Evolutionary conservation across 2,888 invertebrate species (phyloP), one percentile per base, ranked within the genome.

Genomic region (Teleogryllus oceanicus): DNA sequence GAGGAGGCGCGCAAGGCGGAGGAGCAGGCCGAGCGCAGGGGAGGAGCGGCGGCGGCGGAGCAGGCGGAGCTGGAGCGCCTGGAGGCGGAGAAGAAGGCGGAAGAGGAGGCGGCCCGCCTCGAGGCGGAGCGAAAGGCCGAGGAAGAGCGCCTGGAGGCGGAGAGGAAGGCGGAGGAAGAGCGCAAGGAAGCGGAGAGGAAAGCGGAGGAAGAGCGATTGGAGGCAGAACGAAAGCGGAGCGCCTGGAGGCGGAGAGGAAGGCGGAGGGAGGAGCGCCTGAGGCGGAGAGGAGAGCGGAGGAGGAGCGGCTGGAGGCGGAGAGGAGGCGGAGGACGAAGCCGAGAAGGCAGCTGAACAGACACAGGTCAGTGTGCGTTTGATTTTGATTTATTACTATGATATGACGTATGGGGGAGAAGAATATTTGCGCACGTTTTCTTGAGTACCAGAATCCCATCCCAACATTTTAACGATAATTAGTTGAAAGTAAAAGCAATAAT

Each of bases 61-160:
- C 24, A 88, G 87, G 90, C 89, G 84, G 91, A 90, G 1, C 89
- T 89, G 5, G 80, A 80, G 75, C 20, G 20, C n/a, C 37, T 74
- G 50, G 11, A 50, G 78, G 21, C n/a, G 51, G 76, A 78, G 49
- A 76, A 75, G 74, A n/a, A 13, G 62, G 62, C 13, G 62, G 62
- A 86, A 83, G 87, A 91, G 89, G 93, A 92, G 82, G 89, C 87
- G 8, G 83, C 80, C 85, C 84, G 37, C 20, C 78, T 24, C 49
- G 75, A 83, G 86, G 90, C 88, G 87, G 90, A 89, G 10, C 88
- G 88, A 86, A 90, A 88, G 87, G 90, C 89, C 84, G 91, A 90
- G 1, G 89, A 89, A 13, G 80, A 80, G 75, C 20, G 20, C 18
- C 37, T 76, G 50, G 10, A 50, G 78, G 20, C n/a, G 51, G 76